Conservation (phyloP, 2,113 vertebrate species). For the Thamnaconus septentrionalis region DNA sequence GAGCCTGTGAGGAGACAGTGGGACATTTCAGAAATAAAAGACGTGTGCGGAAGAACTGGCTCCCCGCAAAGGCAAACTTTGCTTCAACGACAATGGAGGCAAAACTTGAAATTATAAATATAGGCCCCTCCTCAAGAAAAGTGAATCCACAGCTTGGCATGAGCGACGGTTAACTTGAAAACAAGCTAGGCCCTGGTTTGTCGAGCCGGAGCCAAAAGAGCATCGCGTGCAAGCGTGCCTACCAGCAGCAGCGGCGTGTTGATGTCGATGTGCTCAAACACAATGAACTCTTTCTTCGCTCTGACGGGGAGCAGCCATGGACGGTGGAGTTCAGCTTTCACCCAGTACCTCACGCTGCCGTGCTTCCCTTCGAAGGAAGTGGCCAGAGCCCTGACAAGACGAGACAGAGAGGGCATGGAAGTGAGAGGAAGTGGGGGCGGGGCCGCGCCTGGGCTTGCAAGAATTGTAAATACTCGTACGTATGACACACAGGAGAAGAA, state of each 20-base stretch:
- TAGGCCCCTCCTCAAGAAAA: no score
- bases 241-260: constrained; percentile 99
- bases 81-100: no score
- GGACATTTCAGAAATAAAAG: not conserved
- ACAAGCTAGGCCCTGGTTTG: no score
- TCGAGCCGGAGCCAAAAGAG: not conserved
- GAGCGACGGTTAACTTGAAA: no score
- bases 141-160: no score
- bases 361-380: constrained; percentile 99
- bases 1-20: constrained; percentile 79
- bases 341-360: constrained; percentile 98
- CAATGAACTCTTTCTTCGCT: constrained; percentile 99
- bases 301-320: constrained; percentile 95
- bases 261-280: constrained; percentile 99
- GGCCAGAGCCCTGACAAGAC: constrained; percentile 89
- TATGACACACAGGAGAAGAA: no score
- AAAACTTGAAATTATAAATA: no score
- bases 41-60: not conserved
- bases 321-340: constrained; percentile 96
- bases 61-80: no score
- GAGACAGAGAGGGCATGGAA: not conserved
- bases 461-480: no score
- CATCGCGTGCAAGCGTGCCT: constrained; percentile 22
- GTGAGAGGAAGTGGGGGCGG: constrained; percentile 20
- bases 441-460: not conserved